Base-by-base conservation (phyloP, 2,888 invertebrate genomes). In the Coronaproctus castanopsis region DNA sequence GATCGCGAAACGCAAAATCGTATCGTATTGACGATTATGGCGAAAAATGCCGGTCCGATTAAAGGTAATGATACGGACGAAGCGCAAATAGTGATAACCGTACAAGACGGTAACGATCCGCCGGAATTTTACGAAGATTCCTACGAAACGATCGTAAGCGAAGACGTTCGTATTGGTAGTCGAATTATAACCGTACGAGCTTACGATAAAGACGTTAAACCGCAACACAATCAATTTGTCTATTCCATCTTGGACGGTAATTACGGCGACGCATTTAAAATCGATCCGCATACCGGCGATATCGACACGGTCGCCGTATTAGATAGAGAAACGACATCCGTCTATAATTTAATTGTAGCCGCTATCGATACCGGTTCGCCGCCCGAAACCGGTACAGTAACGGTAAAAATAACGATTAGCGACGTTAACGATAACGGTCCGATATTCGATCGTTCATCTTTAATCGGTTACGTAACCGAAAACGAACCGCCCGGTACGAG, bases 391-490 rank as follows among this genome's bases (percentile, higher is more conserved):
- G 93, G 91, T n/a, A 88, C 87, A 0, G 79, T 90, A 0, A 80
- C 81, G 1, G 85, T 95, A 0, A 82, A 81, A 69, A 83, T 95
- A 57, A 78, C 81, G 22, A 70, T 95, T 1, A 77, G 80, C 8
- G 93, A 95, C 70, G 79, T 91, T n/a, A 95, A 95, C 69, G 93
- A 95, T 69, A 93, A 93, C 69, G 89, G 88, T 0, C 95, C 93
- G 0, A 73, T 81, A 48, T 89, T 95, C 68, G 83, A 85, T 64
- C 76, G 82, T 0, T 74, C 78, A 1, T 80, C 80, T 64, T 78
- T 85, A 21, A 72, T 82, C 52, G 92, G 89, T 0, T 81, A 82
- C 64, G 82, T 95, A 0, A 78, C 80, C 60, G 95, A 95, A 73
- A 91, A 92, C 69, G 87, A 89, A 70, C 86, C 86, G 0, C 79